phyloP scores from a whole-genome alignment of 2,797 vertebrate genomes.

The Eidolon dupreanum region DNA sequence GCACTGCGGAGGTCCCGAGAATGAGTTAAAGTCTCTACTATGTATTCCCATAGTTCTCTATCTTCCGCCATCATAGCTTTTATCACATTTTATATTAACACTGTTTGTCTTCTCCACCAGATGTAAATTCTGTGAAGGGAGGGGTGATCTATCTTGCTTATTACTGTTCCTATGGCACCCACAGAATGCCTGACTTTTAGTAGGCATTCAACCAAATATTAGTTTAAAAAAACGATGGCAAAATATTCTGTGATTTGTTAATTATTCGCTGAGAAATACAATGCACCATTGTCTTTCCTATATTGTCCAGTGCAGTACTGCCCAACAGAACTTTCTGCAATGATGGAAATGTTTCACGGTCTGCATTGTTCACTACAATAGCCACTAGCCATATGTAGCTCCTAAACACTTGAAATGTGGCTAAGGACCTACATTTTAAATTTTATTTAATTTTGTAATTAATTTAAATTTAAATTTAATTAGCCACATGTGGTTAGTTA shows the following conservation, averaged over 20 bases:
- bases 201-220: background rate
- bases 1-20: background rate
- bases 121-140: background rate
- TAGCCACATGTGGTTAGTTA: constrained; percentile 62
- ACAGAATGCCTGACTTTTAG: background rate
- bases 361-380: background rate
- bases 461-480: constrained; percentile 64
- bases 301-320: background rate
- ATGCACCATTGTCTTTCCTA: background rate
- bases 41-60: background rate
- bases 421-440: constrained; percentile 6
- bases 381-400: background rate
- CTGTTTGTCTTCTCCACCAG: background rate
- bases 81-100: background rate
- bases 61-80: background rate
- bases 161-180: background rate
- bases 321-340: background rate
- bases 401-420: background rate
- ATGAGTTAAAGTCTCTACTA: background rate
- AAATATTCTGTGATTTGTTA: background rate
- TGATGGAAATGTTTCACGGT: background rate
- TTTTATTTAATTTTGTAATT: constrained; percentile 65
- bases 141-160: background rate
- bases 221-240: background rate
- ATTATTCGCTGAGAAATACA: background rate